A percentile compares a stretch with the other conserved stretches of the same genome.
Evolutionary conservation across 2,888 invertebrate species (phyloP).

Genomic region (Eupelmus urozonus): DNA sequence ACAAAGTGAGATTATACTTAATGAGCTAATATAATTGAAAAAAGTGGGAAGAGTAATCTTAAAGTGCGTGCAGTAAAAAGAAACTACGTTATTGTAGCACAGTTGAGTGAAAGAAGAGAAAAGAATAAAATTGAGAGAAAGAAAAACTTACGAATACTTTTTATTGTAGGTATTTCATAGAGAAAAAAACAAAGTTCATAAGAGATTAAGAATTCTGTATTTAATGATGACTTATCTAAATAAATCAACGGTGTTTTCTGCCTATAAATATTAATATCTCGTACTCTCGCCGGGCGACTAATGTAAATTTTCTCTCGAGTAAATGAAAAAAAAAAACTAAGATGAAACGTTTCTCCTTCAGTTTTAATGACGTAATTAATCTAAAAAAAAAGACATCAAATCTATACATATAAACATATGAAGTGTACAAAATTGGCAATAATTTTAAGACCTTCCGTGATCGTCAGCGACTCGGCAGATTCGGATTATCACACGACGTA

Average conservation of each 20-base stretch:
- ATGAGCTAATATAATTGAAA: constrained; percentile 76
- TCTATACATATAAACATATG: constrained; percentile 59
- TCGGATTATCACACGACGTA: constrained; percentile 3
- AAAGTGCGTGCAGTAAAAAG: constrained; percentile 60
- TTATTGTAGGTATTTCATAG: constrained; percentile 77
- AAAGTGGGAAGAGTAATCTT: constrained; percentile 59
- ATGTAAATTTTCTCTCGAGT: constrained; percentile 62
- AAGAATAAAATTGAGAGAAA: constrained; percentile 64
- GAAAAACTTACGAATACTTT: constrained; percentile 73
- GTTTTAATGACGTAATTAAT: constrained; percentile 54
- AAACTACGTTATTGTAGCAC: constrained; percentile 66
- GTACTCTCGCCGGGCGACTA: constrained; percentile 68
- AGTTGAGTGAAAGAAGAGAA: constrained; percentile 59
- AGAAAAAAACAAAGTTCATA: constrained; percentile 68
- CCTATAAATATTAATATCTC: constrained; percentile 73
- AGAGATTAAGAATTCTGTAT: constrained; percentile 71
- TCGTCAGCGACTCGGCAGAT: constrained; percentile 67
- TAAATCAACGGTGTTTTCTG: constrained; percentile 76
- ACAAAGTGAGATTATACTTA: constrained; percentile 80
- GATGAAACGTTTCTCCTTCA: constrained; percentile 63
- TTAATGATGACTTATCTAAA: constrained; percentile 71
- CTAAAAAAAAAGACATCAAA: constrained; percentile 39
- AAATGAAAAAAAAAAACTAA: constrained; percentile 65
- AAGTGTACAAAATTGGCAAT: constrained; percentile 79
- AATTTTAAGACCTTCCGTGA: constrained; percentile 76